phyloP scores from a whole-genome alignment of 1,140 invertebrate genomes.

The Drosophila sp. region DNA sequence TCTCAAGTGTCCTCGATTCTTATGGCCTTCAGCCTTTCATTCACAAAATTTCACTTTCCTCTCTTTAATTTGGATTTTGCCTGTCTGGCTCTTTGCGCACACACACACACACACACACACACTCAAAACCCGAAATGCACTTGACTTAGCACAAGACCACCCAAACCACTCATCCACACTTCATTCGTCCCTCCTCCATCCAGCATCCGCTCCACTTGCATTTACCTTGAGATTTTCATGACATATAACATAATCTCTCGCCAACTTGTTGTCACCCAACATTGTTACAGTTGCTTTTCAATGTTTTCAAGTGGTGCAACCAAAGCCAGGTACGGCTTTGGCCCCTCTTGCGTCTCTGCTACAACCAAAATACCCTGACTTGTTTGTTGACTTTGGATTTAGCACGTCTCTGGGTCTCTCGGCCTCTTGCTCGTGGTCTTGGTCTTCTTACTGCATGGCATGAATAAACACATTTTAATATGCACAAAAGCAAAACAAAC shows the following conservation, averaged over 20 bases:
- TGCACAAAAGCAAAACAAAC: slow-evolving; percentile 36
- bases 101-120: too few relatives aligned
- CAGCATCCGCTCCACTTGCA: slow-evolving; percentile 15
- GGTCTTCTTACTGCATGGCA: slow-evolving; percentile 23
- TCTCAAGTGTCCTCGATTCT: slow-evolving; percentile 3
- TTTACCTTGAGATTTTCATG: slow-evolving; percentile 56
- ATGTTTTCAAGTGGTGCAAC: slow-evolving; percentile 40
- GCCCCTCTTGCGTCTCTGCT: not conserved
- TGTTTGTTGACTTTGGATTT: slow-evolving; percentile 51
- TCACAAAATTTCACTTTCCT: slow-evolving; percentile 66
- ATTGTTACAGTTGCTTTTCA: slow-evolving; percentile 32
- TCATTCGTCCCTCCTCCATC: not conserved
- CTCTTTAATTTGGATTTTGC: slow-evolving; percentile 42
- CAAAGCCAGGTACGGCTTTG: slow-evolving; percentile 29
- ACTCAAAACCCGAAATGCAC: slow-evolving; percentile 41
- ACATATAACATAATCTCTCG: slow-evolving; percentile 18
- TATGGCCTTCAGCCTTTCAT: slow-evolving; percentile 62
- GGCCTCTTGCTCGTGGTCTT: not conserved
- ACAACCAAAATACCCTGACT: not conserved
- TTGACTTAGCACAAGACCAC: slow-evolving; percentile 61
- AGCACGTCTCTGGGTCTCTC: slow-evolving; percentile 34
- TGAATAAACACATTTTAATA: slow-evolving; percentile 51
- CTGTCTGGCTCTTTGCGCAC: slow-evolving; percentile 9
- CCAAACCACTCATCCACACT: slow-evolving; percentile 19
- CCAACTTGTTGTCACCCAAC: slow-evolving; percentile 48